These are phyloP conservation scores for Tupaia tana DNA, from an alignment of 2,113 vertebrate species.

Conservation along the genomic window DNA sequence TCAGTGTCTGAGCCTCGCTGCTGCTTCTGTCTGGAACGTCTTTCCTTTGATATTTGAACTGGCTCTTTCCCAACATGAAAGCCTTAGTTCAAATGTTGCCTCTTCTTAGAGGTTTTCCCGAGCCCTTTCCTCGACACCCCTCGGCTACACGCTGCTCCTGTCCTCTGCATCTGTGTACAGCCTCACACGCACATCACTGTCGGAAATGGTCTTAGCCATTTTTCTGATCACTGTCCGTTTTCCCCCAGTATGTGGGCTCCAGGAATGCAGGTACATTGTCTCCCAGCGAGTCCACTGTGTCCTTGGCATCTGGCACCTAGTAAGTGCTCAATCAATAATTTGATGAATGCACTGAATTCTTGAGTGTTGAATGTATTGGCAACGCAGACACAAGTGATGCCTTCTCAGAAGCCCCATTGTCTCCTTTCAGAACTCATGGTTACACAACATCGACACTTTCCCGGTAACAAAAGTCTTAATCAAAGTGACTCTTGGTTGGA, in stretches of 20 bases:
- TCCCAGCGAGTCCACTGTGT: not conserved
- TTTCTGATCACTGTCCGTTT: not conserved
- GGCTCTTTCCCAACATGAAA: not conserved
- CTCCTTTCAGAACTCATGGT: not conserved
- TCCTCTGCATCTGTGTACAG: no score
- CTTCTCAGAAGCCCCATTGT: not conserved
- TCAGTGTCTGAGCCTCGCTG: conserved; percentile 17
- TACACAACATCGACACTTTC: not conserved
- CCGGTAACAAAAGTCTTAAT: conserved; percentile 3
- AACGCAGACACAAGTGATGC: not conserved
- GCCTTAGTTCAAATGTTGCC: not conserved
- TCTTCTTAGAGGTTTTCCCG: not conserved
- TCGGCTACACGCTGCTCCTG: not conserved
- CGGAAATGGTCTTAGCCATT: conserved; percentile 50
- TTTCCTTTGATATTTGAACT: conserved; percentile 17
- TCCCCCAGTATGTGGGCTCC: not conserved
- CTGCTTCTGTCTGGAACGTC: conserved; percentile 47
- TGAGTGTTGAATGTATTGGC: not conserved
- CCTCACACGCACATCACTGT: not conserved
- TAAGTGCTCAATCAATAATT: not conserved
- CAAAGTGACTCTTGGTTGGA: not conserved
- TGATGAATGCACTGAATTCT: not conserved
- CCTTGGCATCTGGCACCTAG: not conserved
- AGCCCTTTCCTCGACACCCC: no score
- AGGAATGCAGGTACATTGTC: not conserved